These are phyloP conservation scores for Gasterosteus nipponicus DNA, from an alignment of 2,113 vertebrate genomes.

Conservation along the genomic window DNA sequence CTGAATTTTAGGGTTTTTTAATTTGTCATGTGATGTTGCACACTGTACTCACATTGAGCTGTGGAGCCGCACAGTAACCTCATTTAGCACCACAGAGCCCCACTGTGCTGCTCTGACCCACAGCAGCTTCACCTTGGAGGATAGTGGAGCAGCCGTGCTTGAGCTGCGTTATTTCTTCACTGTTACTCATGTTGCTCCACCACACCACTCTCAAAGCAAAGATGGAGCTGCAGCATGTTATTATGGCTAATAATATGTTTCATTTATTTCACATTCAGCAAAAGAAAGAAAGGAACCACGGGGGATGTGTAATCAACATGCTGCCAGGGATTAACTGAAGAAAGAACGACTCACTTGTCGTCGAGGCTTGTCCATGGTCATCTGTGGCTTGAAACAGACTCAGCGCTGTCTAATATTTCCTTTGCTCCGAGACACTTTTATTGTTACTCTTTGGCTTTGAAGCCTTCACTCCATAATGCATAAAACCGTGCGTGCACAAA, in stretches of 20 bases:
- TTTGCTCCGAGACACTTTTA: constrained; percentile 20
- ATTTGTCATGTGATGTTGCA: neutral
- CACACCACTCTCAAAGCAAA: constrained; percentile 26
- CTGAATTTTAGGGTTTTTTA: constrained; percentile 23
- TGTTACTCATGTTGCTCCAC: constrained; percentile 15
- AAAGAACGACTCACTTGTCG: neutral
- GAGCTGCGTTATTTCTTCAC: constrained; percentile 34
- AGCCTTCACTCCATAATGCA: constrained; percentile 25
- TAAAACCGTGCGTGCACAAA: constrained; percentile 14
- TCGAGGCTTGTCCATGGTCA: neutral
- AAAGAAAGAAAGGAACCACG: neutral
- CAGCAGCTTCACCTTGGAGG: constrained; percentile 44
- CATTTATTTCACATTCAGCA: neutral
- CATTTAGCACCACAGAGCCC: constrained; percentile 43
- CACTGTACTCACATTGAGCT: constrained; percentile 7
- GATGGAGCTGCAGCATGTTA: constrained; percentile 6
- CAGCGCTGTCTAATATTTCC: constrained; percentile 29
- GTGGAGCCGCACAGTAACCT: constrained; percentile 26
- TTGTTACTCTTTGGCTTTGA: constrained; percentile 12
- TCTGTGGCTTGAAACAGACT: constrained; percentile 11
- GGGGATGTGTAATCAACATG: constrained; percentile 37
- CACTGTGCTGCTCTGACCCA: constrained; percentile 22
- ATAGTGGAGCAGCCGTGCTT: constrained; percentile 32
- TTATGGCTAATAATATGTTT: constrained; percentile 18
- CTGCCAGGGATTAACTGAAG: constrained; percentile 51